phyloP scores from a whole-genome alignment of 92 coral and sea anemone species.

The Heliopora coerulea region DNA sequence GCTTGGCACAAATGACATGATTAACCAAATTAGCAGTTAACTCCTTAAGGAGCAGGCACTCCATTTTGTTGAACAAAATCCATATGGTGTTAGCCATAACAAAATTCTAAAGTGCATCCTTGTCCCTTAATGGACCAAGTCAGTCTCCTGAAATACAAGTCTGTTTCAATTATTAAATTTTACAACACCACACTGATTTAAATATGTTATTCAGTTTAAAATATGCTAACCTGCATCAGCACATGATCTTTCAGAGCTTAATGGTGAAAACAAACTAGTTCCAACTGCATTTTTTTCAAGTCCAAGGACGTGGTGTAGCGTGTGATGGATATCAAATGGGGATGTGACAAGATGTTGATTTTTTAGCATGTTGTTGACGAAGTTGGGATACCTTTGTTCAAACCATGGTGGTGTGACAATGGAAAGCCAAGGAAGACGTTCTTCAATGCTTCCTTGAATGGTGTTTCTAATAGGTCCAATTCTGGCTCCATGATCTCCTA shows the following conservation, averaged over 20 bases:
- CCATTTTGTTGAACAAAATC: too few species aligned
- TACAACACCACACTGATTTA: too few species aligned
- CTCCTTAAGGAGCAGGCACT: too few species aligned
- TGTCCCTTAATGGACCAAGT: too few species aligned
- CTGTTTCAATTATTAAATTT: too few species aligned
- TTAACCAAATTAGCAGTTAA: too few species aligned
- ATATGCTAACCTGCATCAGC: slow-evolving; percentile 63
- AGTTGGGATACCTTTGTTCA: slow-evolving; percentile 50
- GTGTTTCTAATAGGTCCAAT: slow-evolving; percentile 71
- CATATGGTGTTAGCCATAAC: too few species aligned
- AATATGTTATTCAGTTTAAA: too few species aligned
- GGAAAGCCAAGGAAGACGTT: slow-evolving; percentile 70
- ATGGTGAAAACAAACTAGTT: slow-evolving; percentile 60
- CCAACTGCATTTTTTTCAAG: slow-evolving; percentile 49
- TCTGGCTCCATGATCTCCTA: slow-evolving; percentile 81
- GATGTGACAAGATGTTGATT: slow-evolving; percentile 59
- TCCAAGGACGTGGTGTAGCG: slow-evolving; percentile 60
- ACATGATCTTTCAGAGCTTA: slow-evolving; percentile 54
- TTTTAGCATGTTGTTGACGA: slow-evolving; percentile 50
- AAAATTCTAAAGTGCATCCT: too few species aligned
- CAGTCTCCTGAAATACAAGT: too few species aligned
- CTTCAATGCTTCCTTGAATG: slow-evolving; percentile 75
- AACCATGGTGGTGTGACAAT: slow-evolving; percentile 77
- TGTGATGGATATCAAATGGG: slow-evolving; percentile 72
- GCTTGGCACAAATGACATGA: too few species aligned